These are phyloP conservation scores for Tolypeutes matacus DNA, from an alignment of 2,797 vertebrate genomes.

Conservation along the genomic window DNA sequence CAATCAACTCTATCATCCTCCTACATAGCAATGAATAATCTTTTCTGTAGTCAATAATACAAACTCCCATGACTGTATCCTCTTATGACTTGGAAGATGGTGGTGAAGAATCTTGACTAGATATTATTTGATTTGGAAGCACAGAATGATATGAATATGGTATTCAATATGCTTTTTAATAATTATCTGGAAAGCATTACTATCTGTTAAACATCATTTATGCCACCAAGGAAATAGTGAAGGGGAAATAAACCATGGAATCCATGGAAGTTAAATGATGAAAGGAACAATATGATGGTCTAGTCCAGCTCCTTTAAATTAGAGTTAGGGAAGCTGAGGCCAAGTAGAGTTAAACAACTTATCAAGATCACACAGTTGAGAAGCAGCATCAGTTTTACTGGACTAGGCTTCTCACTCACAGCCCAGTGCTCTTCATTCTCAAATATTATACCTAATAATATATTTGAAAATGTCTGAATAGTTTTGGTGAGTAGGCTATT, in stretches of 20 bases:
- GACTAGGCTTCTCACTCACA: not conserved
- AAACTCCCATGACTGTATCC: slow-evolving; percentile 30
- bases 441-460: not conserved
- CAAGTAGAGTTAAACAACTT: not conserved
- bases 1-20: slow-evolving; percentile 67
- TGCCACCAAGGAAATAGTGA: not conserved
- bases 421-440: not conserved
- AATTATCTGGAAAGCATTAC: not conserved
- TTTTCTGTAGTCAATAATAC: slow-evolving; percentile 59
- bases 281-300: not conserved
- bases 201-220: not conserved
- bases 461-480: not conserved
- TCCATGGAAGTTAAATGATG: not conserved
- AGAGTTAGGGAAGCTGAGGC: not conserved
- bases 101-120: slow-evolving; percentile 40
- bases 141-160: not conserved
- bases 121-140: slow-evolving; percentile 25
- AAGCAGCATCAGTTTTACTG: not conserved
- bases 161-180: slow-evolving; percentile 17
- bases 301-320: not conserved
- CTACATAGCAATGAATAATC: slow-evolving; percentile 70
- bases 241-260: not conserved
- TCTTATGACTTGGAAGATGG: slow-evolving; percentile 59
- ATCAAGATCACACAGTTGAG: not conserved
- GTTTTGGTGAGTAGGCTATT: not conserved